Evolutionary conservation across 2,888 invertebrate species (phyloP), one percentile per base, ranked within the genome.

Genomic region (Griposia aprilina): DNA sequence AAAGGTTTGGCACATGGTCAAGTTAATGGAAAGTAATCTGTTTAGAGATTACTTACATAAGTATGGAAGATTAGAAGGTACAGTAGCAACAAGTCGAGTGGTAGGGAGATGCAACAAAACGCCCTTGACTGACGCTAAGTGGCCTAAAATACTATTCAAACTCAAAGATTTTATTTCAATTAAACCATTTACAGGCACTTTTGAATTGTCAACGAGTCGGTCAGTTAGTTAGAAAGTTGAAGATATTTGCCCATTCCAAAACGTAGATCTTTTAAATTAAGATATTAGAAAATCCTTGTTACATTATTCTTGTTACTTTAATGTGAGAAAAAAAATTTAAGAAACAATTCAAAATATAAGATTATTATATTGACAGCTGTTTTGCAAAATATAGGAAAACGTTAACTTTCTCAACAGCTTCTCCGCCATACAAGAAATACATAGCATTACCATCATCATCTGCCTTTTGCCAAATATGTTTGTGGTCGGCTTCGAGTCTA

Each of bases 381-480:
- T 30, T 68, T 20, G n/a, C 23, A 26, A 66, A 67, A 26, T 20
- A 11, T 15, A 45, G 5, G 17, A 55, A 11, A 59, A 45, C 7
- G 6, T 69, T 20, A 41, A 79, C 55, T 71, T 63, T 26, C 36
- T 23, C 15, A 77, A 79, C 52, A 74, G 75, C 55, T 67, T 57
- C 45, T 26, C 23, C 20, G 20, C 20, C 7, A 57, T 69, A 76
- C 20, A 60, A 74, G 55, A 87, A 79, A 70, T 74, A 69, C 69
- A 69, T n/a, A 23, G n/a, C n/a, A 84, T 83, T 41, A 57, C 63
- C 30, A 73, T 41, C 41, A 41, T 41, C 5, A 41, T 41, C 41
- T 41, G 41, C 41, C 41, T 41, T 41, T 41, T 41, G 4, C 5
- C 6, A 5, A 41, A 0, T 6, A 41, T 41, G 5, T 5, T 41